Conservation (phyloP, 2,888 invertebrate genomes). For the Hedychridium roseum region DNA sequence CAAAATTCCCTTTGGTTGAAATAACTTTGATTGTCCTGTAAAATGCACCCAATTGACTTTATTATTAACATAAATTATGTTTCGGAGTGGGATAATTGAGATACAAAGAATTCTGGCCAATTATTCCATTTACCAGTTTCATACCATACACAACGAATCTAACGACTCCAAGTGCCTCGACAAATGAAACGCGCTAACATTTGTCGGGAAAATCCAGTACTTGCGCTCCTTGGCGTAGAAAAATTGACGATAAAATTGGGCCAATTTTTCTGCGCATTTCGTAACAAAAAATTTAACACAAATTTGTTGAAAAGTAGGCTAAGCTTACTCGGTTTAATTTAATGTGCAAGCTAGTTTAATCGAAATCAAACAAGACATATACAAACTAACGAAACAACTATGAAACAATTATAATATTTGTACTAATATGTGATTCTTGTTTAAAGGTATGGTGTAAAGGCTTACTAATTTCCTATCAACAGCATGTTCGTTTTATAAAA, state of each 20-base stretch:
- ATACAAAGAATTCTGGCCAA: constrained; percentile 3
- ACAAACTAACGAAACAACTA: neutral
- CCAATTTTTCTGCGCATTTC: constrained; percentile 18
- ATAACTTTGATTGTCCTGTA: neutral
- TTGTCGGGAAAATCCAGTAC: constrained; percentile 6
- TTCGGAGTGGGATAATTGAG: constrained; percentile 10
- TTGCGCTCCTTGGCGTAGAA: constrained; percentile 20
- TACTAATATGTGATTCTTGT: neutral
- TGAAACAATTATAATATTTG: constrained; percentile 1
- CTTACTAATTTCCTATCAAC: neutral
- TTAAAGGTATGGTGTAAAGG: constrained; percentile 2
- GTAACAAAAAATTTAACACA: neutral
- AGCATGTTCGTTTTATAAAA: neutral
- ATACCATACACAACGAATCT: neutral
- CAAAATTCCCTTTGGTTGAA: neutral
- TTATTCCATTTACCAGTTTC: constrained; percentile 8
- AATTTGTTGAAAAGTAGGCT: neutral
- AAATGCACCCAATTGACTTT: neutral
- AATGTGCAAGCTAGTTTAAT: no score
- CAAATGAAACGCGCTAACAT: constrained; percentile 18
- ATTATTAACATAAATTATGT: neutral
- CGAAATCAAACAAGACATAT: no score
- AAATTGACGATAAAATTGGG: constrained; percentile 21
- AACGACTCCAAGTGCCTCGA: neutral
- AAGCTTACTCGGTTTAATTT: neutral